These are phyloP conservation scores for Cyanoderma ruficeps DNA, from an alignment of 2,113 vertebrate species.

Conservation along the genomic window DNA sequence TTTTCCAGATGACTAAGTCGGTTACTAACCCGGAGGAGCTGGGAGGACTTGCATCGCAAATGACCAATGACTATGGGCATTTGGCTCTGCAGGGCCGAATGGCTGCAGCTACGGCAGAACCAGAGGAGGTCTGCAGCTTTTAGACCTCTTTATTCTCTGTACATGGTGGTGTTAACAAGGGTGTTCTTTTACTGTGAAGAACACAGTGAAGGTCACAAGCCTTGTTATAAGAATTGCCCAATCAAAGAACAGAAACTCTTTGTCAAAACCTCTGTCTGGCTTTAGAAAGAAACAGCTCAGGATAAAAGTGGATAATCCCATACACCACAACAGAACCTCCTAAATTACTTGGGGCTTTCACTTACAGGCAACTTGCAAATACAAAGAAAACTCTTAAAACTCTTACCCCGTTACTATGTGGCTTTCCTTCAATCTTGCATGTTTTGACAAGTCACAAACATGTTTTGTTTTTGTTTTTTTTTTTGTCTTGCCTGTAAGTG, in stretches of 20 bases:
- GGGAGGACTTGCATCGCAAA: slow-evolving; percentile 95
- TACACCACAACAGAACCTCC: not conserved
- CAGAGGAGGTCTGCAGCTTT: slow-evolving; percentile 87
- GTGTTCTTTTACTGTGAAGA: not conserved
- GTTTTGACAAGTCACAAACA: not conserved
- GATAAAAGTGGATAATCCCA: not conserved
- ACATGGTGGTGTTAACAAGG: not conserved
- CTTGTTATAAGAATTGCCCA: not conserved
- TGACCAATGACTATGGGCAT: slow-evolving; percentile 96
- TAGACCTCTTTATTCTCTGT: slow-evolving; percentile 40
- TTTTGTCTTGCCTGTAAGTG: not conserved
- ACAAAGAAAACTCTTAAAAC: not conserved
- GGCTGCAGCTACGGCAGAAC: slow-evolving; percentile 94
- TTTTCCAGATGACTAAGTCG: slow-evolving; percentile 95
- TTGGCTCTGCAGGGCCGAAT: slow-evolving; percentile 93
- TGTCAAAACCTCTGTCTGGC: not conserved
- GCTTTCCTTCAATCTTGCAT: not conserved
- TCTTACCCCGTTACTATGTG: not conserved
- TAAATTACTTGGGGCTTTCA: not conserved
- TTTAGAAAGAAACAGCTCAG: not conserved
- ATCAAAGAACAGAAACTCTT: not conserved
- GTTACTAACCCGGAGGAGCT: slow-evolving; percentile 97
- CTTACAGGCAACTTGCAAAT: not conserved
- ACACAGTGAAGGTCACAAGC: not conserved
- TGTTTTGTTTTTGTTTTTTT: too few species aligned